Evolutionary conservation across 1,140 invertebrate genomes (phyloP), one percentile per base, ranked within the genome.

Genomic region (Phenacoccus solenopsis): DNA sequence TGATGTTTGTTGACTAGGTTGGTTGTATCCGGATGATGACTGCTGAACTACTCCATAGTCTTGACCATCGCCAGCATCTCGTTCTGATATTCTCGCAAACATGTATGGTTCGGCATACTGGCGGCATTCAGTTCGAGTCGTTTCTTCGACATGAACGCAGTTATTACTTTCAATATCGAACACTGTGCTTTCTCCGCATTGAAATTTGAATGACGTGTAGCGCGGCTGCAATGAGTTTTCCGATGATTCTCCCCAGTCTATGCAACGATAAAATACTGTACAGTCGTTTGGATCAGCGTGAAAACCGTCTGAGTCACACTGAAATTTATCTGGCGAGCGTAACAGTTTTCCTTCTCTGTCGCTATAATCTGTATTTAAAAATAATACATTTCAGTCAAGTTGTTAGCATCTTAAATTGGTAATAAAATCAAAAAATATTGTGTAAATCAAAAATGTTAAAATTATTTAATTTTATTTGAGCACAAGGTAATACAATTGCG

Each of bases 141-240:
- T 86, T n/a, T 81, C 84, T 70, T 80, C 80, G 4, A 87, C 84
- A 78, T 87, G 83, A 72, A 87, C 88, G 75, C 88, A 90, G 69
- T 84, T 80, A 72, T 83, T 81, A n/a, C 80, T 82, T 0, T 81
- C 78, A 16, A 84, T 81, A 74, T 90, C 88, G 71, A 85, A 90
- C 9, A 90, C 85, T 1, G 87, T 89, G 28, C 86, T 87, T 57
- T 82, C 80, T 1, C 83, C 85, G 76, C 88, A 90, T 77, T 86
- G 82, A 75, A 88, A 89, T 79, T 82, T 81, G 70, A 86, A 85
- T 0, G 74, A 73, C 0, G 77, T 80, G 30, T 82, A 72, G 1
- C 76, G 75, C 25, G 70, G 25, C 0, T 68, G 59, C n/a, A 49
- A 12, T 28, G 56, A 56, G 32, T 59, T 69, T 49, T 56, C 57